A percentile compares a stretch with the other conserved stretches of the same genome.
These are phyloP conservation scores for Mus spicilegus DNA, from an alignment of 2,113 vertebrate species.

Conservation along the genomic window DNA sequence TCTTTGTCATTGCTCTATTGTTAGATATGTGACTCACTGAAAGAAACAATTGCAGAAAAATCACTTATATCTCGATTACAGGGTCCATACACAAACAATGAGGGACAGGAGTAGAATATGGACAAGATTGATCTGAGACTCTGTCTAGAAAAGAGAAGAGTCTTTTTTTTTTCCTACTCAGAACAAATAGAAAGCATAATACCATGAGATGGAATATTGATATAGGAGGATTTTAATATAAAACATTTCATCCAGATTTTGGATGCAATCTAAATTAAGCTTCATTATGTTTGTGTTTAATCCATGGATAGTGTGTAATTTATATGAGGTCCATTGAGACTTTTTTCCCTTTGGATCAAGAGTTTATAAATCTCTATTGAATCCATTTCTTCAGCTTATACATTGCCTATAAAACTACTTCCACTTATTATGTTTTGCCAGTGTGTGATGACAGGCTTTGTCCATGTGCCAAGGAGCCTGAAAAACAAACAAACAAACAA, in stretches of 20 bases:
- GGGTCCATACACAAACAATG: not conserved
- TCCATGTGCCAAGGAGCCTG: not conserved
- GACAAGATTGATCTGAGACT: constrained; percentile 35
- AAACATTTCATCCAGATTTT: constrained; percentile 63
- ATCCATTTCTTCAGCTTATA: not conserved
- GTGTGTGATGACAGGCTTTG: not conserved
- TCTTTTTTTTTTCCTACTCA: constrained; percentile 8
- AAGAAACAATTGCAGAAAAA: not conserved
- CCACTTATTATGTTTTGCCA: constrained; percentile 19
- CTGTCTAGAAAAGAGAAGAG: constrained; percentile 16
- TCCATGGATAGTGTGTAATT: constrained; percentile 52
- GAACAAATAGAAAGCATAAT: constrained; percentile 53
- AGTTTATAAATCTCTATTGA: constrained; percentile 23
- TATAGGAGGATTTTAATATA: constrained; percentile 38
- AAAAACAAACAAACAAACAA: not conserved
- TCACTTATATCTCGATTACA: not conserved
- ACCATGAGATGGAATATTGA: constrained; percentile 41
- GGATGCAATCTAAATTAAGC: constrained; percentile 53
- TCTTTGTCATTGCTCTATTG: not conserved
- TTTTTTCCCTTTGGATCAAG: constrained; percentile 44
- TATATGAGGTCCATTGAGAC: constrained; percentile 32
- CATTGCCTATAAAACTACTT: constrained; percentile 25
- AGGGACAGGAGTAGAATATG: constrained; percentile 44
- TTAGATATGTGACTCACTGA: not conserved
- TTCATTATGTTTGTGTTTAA: no score